A percentile compares a stretch with the other conserved stretches of the same genome.
These are phyloP conservation scores for Eulemur macaco DNA, from an alignment of 2,113 vertebrate species.

Conservation along the genomic window DNA sequence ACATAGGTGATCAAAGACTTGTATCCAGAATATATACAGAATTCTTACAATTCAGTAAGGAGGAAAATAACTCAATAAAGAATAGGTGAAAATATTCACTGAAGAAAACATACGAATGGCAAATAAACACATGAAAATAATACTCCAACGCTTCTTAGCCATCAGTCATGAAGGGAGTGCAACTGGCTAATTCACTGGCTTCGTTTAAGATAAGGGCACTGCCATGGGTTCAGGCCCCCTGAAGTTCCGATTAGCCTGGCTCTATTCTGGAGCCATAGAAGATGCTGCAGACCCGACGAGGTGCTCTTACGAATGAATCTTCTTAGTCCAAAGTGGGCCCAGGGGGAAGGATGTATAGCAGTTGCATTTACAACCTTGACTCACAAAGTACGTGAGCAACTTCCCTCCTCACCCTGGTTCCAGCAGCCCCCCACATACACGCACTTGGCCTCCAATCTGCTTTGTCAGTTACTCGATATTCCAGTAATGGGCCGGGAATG, in stretches of 20 bases:
- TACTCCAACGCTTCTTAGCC: background rate
- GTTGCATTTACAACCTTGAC: fast-evolving
- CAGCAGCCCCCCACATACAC: background rate
- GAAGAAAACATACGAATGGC: background rate
- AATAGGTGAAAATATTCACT: background rate
- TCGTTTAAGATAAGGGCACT: background rate
- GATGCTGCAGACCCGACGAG: background rate
- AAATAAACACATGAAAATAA: background rate
- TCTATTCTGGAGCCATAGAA: background rate
- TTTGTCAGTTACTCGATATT: background rate
- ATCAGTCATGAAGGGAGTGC: background rate
- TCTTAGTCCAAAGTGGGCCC: background rate
- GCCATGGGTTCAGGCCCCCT: background rate
- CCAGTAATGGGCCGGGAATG: background rate
- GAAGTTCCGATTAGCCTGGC: background rate
- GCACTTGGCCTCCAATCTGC: background rate
- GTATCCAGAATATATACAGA: background rate
- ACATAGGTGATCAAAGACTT: background rate
- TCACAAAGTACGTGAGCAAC: fast-evolving
- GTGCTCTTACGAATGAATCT: background rate
- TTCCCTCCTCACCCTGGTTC: background rate
- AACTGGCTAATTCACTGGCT: background rate
- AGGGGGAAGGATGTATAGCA: background rate
- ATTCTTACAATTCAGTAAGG: background rate
- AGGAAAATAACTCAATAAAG: background rate